Evolutionary conservation across 2,113 vertebrate genomes (phyloP).

Genomic region (Clinocottus analis): DNA sequence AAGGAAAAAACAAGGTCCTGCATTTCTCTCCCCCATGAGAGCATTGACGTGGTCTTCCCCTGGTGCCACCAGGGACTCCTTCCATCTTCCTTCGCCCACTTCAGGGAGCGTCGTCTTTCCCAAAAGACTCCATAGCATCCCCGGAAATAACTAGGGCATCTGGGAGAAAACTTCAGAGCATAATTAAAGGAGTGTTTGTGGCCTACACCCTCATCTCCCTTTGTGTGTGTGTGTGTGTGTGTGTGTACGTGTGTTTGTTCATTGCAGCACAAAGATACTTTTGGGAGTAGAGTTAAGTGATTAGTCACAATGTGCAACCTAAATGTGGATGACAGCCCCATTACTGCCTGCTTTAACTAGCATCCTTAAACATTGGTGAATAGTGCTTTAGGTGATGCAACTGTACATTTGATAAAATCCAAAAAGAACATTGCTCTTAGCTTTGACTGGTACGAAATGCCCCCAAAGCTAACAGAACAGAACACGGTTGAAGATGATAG

Average conservation of each 20-base stretch:
- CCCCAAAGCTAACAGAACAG: conserved; percentile 4
- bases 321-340: conserved; percentile 40
- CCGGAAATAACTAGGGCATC: conserved; percentile 76
- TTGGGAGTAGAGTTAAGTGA: conserved; percentile 48
- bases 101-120: conserved; percentile 67
- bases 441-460: conserved; percentile 16
- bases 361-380: conserved; percentile 25
- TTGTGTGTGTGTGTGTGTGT: conserved; percentile 33
- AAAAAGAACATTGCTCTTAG: conserved; percentile 5
- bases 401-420: not conserved
- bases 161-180: conserved; percentile 76
- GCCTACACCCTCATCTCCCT: conserved; percentile 43
- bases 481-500: conserved; percentile 9
- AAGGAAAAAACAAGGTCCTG: conserved; percentile 61
- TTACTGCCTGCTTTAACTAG: conserved; percentile 22
- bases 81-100: conserved; percentile 68
- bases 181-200: conserved; percentile 75
- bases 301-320: conserved; percentile 40
- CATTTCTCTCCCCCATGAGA: conserved; percentile 56
- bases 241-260: conserved; percentile 14
- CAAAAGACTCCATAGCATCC: conserved; percentile 61
- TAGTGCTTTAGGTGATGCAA: conserved; percentile 35
- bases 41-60: conserved; percentile 50
- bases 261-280: conserved; percentile 44
- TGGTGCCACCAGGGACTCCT: conserved; percentile 67